Conservation (phyloP, 2,113 vertebrate species). For the Atlantisia rogersi region DNA sequence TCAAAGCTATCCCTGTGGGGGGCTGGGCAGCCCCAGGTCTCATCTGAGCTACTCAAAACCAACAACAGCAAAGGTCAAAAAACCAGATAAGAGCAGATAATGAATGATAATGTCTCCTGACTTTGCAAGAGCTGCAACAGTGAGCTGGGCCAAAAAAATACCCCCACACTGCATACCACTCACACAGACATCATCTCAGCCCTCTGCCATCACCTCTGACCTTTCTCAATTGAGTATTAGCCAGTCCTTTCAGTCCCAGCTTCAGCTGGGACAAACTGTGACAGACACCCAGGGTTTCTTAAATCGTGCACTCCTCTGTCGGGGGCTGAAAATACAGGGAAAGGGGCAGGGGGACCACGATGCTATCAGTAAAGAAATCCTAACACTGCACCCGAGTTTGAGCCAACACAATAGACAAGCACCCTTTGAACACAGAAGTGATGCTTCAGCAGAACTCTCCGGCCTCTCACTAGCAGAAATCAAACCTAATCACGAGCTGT, state of each 20-base stretch:
- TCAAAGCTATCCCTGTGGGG: too few relatives aligned
- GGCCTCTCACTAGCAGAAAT: neutral
- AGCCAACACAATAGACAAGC: neutral
- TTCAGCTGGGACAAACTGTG: neutral
- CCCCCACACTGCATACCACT: neutral
- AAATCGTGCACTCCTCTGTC: neutral
- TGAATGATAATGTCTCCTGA: neutral
- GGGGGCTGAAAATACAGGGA: neutral
- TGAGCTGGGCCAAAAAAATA: neutral
- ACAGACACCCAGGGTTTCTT: neutral
- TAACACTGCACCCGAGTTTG: neutral
- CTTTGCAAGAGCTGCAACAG: neutral
- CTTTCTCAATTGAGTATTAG: neutral
- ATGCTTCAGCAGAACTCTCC: neutral
- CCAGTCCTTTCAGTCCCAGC: neutral
- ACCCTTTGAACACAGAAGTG: neutral
- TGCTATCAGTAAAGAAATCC: neutral
- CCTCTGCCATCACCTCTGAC: neutral
- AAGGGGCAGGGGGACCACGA: neutral
- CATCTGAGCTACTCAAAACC: neutral
- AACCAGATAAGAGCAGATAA: neutral
- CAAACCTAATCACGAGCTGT: neutral
- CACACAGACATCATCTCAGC: neutral
- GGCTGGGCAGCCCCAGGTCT: neutral
- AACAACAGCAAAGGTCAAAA: neutral